phyloP scores from a whole-genome alignment of 2,797 vertebrate species.

The Ciconia nigra region DNA sequence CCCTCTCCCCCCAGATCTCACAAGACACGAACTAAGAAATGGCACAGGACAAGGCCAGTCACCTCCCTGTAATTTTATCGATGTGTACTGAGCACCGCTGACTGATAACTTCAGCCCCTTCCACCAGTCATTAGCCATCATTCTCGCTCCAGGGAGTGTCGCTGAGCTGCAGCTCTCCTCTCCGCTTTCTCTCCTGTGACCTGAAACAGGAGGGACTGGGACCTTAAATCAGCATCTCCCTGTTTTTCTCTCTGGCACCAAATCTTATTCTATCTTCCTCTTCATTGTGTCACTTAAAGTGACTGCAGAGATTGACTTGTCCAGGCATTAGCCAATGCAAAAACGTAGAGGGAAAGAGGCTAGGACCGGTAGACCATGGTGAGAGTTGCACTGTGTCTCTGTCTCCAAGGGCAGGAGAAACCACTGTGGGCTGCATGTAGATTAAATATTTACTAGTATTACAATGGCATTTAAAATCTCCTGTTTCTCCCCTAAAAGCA shows the following conservation, averaged over 20 bases:
- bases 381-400: not conserved
- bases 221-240: not conserved
- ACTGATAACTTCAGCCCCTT: not conserved
- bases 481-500: not conserved
- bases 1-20: not conserved
- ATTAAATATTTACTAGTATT: not conserved
- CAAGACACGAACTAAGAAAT: not conserved
- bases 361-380: rapidly evolving
- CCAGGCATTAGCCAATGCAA: not conserved
- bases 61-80: not conserved
- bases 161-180: not conserved
- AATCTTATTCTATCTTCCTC: not conserved
- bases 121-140: not conserved
- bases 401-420: not conserved
- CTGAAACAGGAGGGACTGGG: not conserved
- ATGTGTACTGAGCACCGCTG: rapidly evolving
- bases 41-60: not conserved
- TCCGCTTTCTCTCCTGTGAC: not conserved
- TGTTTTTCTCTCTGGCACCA: not conserved
- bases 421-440: not conserved
- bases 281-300: not conserved
- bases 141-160: not conserved
- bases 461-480: not conserved
- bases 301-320: not conserved
- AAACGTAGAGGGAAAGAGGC: not conserved